Conservation (phyloP, 2,888 invertebrate genomes). For the Nineta flava region DNA sequence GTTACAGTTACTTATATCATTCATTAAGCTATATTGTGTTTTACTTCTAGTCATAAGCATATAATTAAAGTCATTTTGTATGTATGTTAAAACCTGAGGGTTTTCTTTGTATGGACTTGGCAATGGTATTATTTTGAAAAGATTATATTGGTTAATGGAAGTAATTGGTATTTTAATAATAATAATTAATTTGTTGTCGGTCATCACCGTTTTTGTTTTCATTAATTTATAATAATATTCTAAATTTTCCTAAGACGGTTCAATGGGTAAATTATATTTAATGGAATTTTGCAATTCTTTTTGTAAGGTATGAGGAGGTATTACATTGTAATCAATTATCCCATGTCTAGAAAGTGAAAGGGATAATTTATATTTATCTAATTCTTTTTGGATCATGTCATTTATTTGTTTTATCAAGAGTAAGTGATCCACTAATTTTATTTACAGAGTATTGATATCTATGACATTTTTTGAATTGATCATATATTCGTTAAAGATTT, state of each 20-base stretch:
- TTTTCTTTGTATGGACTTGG: background rate
- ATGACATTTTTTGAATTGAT: background rate
- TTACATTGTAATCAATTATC: background rate
- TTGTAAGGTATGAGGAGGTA: background rate
- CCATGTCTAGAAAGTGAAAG: background rate
- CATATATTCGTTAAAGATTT: too few relatives aligned
- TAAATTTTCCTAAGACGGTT: background rate
- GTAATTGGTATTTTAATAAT: background rate
- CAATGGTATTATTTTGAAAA: background rate
- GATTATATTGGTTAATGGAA: background rate
- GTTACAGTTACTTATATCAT: background rate
- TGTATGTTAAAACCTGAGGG: background rate
- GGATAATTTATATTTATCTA: background rate
- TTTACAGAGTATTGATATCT: background rate
- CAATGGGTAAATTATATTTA: background rate
- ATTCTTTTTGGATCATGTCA: too few relatives aligned
- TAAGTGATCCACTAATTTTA: too few relatives aligned
- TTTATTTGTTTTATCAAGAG: too few relatives aligned
- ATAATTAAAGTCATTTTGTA: background rate
- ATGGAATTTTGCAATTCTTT: background rate
- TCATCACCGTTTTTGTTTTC: background rate
- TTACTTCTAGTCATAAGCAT: background rate
- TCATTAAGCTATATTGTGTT: background rate
- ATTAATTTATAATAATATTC: background rate
- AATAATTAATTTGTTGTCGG: background rate